Conservation (phyloP, 2,113 vertebrate genomes). For the Xyrauchen texanus region DNA sequence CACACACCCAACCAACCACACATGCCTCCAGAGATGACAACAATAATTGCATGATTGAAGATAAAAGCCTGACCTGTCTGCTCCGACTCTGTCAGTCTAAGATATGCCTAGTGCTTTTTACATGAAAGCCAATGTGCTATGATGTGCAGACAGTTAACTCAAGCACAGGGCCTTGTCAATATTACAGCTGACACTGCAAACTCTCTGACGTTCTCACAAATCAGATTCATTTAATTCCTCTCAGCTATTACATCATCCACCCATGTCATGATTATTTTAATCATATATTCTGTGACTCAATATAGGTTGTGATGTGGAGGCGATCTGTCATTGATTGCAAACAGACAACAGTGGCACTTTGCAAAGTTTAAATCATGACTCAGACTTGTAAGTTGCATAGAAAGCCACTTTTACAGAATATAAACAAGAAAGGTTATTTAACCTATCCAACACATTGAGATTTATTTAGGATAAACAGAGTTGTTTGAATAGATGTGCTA, state of each 20-base stretch:
- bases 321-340: not conserved
- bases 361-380: not conserved
- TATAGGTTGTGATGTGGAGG: not conserved
- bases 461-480: too few relatives aligned
- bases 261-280: conserved; percentile 10
- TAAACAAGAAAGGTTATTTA: too few relatives aligned
- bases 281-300: not conserved
- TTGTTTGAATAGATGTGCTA: too few relatives aligned
- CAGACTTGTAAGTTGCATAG: not conserved
- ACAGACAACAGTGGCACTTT: not conserved
- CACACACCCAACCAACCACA: conserved; percentile 2
- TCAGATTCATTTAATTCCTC: not conserved
- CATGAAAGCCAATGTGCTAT: not conserved
- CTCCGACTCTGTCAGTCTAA: conserved; percentile 3
- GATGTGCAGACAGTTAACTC: conserved; percentile 1
- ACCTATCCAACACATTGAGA: too few relatives aligned
- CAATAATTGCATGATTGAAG: conserved; percentile 36
- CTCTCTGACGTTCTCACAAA: conserved; percentile 6
- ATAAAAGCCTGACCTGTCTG: conserved; percentile 33
- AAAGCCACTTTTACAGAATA: too few relatives aligned
- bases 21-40: conserved; percentile 10
- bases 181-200: conserved; percentile 1
- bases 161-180: conserved; percentile 13
- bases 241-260: not conserved
- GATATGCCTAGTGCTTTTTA: not conserved